phyloP scores from a whole-genome alignment of 2,113 vertebrate species.

The Etheostoma spectabile region DNA sequence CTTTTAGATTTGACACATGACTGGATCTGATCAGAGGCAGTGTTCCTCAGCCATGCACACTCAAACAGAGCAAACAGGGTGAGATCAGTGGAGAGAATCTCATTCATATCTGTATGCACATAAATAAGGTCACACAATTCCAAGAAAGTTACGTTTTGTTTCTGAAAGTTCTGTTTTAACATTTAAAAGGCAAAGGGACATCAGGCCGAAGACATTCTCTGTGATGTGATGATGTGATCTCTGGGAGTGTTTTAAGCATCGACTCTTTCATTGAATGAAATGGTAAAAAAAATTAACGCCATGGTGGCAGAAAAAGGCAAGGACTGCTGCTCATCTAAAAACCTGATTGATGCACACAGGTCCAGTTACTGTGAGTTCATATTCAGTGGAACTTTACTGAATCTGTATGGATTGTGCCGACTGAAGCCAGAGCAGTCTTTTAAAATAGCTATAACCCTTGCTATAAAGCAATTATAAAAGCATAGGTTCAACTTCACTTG shows the following conservation, averaged over 20 bases:
- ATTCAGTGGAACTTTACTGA: no score
- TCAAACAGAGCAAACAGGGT: slow-evolving; percentile 30
- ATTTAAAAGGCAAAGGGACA: neutral
- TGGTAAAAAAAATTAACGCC: neutral
- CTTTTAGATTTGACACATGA: slow-evolving; percentile 63
- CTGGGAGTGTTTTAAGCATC: neutral
- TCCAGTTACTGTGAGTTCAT: no score
- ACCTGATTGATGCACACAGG: no score
- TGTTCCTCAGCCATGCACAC: slow-evolving; percentile 57
- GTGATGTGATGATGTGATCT: neutral
- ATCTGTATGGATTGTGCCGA: no score
- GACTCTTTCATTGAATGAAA: neutral
- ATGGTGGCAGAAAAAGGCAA: neutral
- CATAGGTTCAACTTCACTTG: no score
- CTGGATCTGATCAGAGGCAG: slow-evolving; percentile 43
- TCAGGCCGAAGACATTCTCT: neutral
- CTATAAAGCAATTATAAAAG: no score
- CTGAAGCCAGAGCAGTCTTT: no score
- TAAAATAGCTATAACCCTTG: no score
- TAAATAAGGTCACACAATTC: slow-evolving; percentile 32
- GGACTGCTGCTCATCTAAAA: no score
- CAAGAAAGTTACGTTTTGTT: neutral
- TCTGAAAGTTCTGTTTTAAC: neutral
- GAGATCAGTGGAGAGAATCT: slow-evolving; percentile 9
- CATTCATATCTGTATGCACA: slow-evolving; percentile 37